Evolutionary conservation across 1,140 invertebrate species (phyloP).

Genomic region (Oedothorax gibbosus): DNA sequence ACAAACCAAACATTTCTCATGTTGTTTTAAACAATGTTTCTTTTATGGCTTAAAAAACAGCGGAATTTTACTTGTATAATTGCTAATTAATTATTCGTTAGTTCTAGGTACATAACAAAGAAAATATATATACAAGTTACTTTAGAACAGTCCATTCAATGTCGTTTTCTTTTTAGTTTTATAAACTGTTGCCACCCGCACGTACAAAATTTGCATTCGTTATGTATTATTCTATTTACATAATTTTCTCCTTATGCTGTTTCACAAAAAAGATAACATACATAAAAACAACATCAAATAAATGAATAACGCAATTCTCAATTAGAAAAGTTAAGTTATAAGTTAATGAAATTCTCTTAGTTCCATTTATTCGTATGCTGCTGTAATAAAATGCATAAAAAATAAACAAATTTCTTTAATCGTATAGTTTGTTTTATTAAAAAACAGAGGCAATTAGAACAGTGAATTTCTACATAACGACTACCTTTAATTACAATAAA

Average conservation of each 20-base stretch:
- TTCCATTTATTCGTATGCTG: slow-evolving; percentile 23
- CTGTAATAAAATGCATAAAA: slow-evolving; percentile 20
- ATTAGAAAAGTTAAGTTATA: slow-evolving; percentile 45
- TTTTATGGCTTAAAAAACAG: too few species aligned
- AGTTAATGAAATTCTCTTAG: slow-evolving; percentile 52
- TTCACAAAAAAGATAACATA: slow-evolving; percentile 3
- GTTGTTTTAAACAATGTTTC: too few species aligned
- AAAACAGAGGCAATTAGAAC: slow-evolving; percentile 27
- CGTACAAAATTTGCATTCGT: slow-evolving; percentile 34
- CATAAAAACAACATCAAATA: slow-evolving; percentile 27
- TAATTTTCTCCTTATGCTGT: slow-evolving; percentile 24
- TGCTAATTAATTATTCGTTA: too few species aligned
- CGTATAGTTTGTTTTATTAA: slow-evolving; percentile 1
- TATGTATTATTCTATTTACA: slow-evolving; percentile 31
- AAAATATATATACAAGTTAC: too few species aligned
- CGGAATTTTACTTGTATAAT: too few species aligned
- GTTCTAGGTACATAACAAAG: too few species aligned
- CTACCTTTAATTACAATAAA: slow-evolving; percentile 22
- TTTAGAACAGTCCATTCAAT: too few species aligned
- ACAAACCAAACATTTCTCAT: too few species aligned
- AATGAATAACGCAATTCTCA: slow-evolving; percentile 46
- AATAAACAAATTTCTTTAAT: slow-evolving; percentile 37
- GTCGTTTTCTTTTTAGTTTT: background rate
- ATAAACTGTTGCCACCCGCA: slow-evolving; percentile 1
- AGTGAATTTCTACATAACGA: slow-evolving; percentile 32